Base-by-base conservation (phyloP, 2,113 vertebrate genomes). In the Cryptotis parvus region DNA sequence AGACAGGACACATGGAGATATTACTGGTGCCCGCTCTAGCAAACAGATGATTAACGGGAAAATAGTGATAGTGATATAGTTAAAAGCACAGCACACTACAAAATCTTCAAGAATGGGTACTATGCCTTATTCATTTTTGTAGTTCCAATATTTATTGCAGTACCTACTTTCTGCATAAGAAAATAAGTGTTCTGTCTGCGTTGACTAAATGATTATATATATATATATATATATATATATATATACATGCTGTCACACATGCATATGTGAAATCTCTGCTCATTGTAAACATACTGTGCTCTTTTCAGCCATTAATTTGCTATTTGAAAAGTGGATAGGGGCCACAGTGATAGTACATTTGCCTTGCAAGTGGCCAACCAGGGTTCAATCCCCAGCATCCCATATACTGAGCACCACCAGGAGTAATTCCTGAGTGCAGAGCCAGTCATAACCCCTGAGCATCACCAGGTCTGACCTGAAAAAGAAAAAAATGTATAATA, bases 321-420 rank as follows among this genome's bases (percentile, higher is more conserved):
- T n/a, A 66, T 33, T 29, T 91, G 16, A 91, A 80, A 82, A 73
- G 24, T 39, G 68, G 69, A 72, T 52, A n/a, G n/a, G n/a, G n/a
- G n/a, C n/a, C n/a, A n/a, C n/a, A n/a, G n/a, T n/a, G n/a, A n/a
- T n/a, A n/a, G n/a, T n/a, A n/a, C n/a, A n/a, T n/a, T n/a, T n/a
- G n/a, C n/a, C n/a, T n/a, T n/a, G n/a, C n/a, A n/a, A n/a, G n/a
- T n/a, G n/a, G n/a, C n/a, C n/a, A n/a, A n/a, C n/a, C n/a, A n/a
- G n/a, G n/a, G n/a, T n/a, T n/a, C n/a, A n/a, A n/a, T n/a, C n/a
- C n/a, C n/a, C n/a, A n/a, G n/a, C n/a, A n/a, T n/a, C n/a, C n/a
- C n/a, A n/a, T n/a, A n/a, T n/a, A n/a, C n/a, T n/a, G n/a, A n/a
- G n/a, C n/a, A n/a, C n/a, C n/a, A n/a, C n/a, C n/a, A n/a, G n/a